Percentiles rank a stretch among this genome's conserved stretches.
phyloP scores from a whole-genome alignment of 2,888 invertebrate genomes.

The Lamproptera curius region DNA sequence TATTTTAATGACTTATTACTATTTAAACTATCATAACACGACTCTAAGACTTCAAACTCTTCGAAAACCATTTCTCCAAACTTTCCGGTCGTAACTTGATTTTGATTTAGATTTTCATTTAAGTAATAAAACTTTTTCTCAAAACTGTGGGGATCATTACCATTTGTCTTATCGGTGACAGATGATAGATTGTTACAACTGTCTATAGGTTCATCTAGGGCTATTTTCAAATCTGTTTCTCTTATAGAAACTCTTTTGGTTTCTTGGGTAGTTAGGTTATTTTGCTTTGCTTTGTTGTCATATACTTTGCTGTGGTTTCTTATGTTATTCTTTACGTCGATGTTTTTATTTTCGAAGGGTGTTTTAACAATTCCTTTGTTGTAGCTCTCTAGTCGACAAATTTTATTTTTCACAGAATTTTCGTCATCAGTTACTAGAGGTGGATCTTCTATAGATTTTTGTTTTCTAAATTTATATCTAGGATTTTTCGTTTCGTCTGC shows the following conservation, averaged over 20 bases:
- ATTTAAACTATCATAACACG: conserved; percentile 79
- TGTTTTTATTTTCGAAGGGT: conserved; percentile 60
- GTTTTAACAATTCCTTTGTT: conserved; percentile 67
- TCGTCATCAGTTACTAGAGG: conserved; percentile 64
- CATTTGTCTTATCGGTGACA: conserved; percentile 41
- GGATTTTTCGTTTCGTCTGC: conserved; percentile 76
- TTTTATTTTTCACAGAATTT: conserved; percentile 74
- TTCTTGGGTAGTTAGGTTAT: conserved; percentile 28
- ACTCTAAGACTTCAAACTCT: conserved; percentile 85
- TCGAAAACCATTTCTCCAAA: conserved; percentile 92
- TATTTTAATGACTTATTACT: conserved; percentile 72
- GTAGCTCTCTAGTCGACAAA: conserved; percentile 71
- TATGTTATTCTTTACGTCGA: conserved; percentile 39
- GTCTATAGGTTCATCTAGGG: conserved; percentile 30
- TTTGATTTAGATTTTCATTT: conserved; percentile 77
- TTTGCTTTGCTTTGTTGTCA: conserved; percentile 32
- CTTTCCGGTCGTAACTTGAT: conserved; percentile 77
- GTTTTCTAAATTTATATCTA: conserved; percentile 62
- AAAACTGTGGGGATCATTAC: conserved; percentile 51
- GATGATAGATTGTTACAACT: conserved; percentile 30
- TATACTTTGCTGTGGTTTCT: conserved; percentile 31
- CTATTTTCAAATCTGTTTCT: conserved; percentile 32
- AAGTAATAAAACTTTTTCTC: conserved; percentile 81
- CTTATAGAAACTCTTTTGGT: conserved; percentile 25
- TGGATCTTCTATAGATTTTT: conserved; percentile 61